Evolutionary conservation across 2,888 invertebrate genomes (phyloP).

Genomic region (Eupithecia tripunctaria): DNA sequence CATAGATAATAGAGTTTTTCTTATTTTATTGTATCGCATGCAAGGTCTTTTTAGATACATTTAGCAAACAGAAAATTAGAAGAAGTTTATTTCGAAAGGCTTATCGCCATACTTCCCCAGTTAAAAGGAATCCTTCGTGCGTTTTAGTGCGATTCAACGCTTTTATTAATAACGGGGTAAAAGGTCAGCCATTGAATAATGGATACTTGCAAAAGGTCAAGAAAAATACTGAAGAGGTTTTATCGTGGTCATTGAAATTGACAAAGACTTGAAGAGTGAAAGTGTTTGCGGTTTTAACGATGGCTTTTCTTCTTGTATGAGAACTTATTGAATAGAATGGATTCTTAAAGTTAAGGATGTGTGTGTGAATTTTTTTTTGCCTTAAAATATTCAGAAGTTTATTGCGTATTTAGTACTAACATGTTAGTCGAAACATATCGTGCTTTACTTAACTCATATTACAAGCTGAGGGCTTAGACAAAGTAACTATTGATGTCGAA

Average conservation of each 20-base stretch:
- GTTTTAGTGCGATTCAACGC: neutral
- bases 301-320: neutral
- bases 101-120: neutral
- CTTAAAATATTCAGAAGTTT: neutral
- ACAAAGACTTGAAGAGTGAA: constrained; percentile 8
- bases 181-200: constrained; percentile 11
- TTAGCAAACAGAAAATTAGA: neutral
- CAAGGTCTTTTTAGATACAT: neutral
- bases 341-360: neutral
- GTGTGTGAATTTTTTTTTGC: neutral
- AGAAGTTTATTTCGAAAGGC: neutral
- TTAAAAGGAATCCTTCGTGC: neutral
- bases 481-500: too few species aligned
- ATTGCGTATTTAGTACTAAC: too few species aligned
- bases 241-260: constrained; percentile 10
- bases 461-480: too few species aligned
- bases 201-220: constrained; percentile 13
- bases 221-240: constrained; percentile 8
- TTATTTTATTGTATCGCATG: neutral
- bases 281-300: neutral
- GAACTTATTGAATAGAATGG: neutral
- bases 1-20: too few species aligned
- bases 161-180: constrained; percentile 1
- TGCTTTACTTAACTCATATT: too few species aligned
- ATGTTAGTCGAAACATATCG: too few species aligned